Evolutionary conservation across 2,113 vertebrate species (phyloP).

Genomic region (Aptenodytes patagonicus): DNA sequence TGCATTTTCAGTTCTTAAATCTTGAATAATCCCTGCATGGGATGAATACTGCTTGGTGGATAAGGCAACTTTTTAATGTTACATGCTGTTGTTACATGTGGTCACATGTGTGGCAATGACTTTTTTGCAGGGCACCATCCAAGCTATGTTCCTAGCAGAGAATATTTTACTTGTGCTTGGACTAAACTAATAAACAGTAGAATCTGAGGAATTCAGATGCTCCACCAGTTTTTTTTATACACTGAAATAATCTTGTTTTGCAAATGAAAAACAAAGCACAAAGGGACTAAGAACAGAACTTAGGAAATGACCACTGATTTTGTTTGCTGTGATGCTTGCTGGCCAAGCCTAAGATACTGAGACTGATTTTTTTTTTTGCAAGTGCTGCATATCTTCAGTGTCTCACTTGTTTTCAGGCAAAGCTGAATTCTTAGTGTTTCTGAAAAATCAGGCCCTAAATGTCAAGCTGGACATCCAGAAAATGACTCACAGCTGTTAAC

Average conservation of each 20-base stretch:
- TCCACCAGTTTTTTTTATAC: background rate
- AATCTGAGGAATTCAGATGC: conserved; percentile 23
- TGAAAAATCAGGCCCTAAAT: background rate
- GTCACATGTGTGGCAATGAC: background rate
- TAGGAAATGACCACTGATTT: conserved; percentile 42
- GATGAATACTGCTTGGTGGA: background rate
- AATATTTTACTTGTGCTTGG: conserved; percentile 8
- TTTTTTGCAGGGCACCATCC: background rate
- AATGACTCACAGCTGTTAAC: background rate
- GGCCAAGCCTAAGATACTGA: background rate
- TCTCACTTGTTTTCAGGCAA: background rate
- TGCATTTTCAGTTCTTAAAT: background rate
- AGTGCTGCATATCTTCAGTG: background rate
- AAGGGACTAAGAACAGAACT: conserved; percentile 27
- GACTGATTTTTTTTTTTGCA: background rate
- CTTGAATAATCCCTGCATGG: background rate
- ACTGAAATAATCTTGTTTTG: conserved; percentile 40
- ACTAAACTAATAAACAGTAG: conserved; percentile 51
- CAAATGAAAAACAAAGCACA: conserved; percentile 48
- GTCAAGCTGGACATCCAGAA: background rate
- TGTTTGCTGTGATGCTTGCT: conserved; percentile 36
- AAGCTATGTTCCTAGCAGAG: background rate
- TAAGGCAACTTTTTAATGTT: background rate
- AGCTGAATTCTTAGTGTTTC: background rate
- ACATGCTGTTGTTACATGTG: accelerated